Evolutionary conservation across 2,797 vertebrate species (phyloP), one percentile per base, ranked within the genome.

Genomic region (Champsocephalus esox): DNA sequence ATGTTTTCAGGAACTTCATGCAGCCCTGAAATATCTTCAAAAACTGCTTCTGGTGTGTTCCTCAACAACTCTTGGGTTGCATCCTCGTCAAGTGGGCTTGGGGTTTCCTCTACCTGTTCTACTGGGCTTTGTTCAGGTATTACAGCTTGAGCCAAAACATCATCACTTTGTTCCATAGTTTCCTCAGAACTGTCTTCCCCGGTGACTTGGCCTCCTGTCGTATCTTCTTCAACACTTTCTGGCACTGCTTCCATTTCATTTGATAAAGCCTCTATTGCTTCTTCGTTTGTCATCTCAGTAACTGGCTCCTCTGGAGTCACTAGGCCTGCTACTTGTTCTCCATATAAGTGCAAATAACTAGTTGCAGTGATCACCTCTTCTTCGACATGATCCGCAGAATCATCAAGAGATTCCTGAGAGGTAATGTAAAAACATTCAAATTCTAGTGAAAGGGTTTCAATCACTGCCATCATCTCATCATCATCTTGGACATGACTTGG

Each of bases 371-470:
- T 41, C 1, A 56, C 3, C 49, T 88, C 66, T 44, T 83, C 67
- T 28, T 38, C 34, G 8, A 38, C 34, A 38, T 38, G 34, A 38
- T 38, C 49, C 34, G 66, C 0, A 0, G 0, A 12, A 19, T 19
- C 50, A 3, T 1, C 8, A 9, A 12, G 38, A 48, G 66, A 14
- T 16, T 77, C 56, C 10, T 38, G 48, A 56, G 21, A 7, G 49
- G 43, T 12, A 12, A 50, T 10, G 24, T 9, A 14, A 9, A 4
- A 5, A 1, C 3, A n/a, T 51, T 77, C 46, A 4, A 79, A 32
- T 11, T 46, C 32, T 38, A 49, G 54, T 66, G 41, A 55, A 14
- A 88, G 79, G 9, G 11, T 38, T 5, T 81, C 32, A 9, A 73
- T 66, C 4, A 70, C 55, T 60, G 49, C 49, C 8, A 56, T 61